A percentile compares a stretch with the other conserved stretches of the same genome.
Evolutionary conservation across 2,888 invertebrate genomes (phyloP).

Genomic region (Clostera curtula): DNA sequence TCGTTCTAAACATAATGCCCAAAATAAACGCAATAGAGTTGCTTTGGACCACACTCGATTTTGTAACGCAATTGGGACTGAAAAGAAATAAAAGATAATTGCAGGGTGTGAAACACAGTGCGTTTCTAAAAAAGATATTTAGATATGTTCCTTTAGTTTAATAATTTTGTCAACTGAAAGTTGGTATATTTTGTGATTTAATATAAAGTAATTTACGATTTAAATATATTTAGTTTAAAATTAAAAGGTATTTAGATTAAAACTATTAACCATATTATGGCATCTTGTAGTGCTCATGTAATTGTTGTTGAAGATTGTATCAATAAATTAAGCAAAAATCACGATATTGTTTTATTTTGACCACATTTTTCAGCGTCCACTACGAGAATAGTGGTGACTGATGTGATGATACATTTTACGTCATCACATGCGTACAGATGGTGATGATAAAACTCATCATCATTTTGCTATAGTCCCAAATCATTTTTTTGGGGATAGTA

Average conservation of each 20-base stretch:
- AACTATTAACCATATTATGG: constrained; percentile 47
- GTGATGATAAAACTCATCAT: too few species aligned
- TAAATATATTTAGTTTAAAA: constrained; percentile 59
- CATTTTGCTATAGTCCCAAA: too few species aligned
- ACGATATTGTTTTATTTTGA: constrained; percentile 16
- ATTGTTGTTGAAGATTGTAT: constrained; percentile 69
- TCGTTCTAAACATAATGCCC: too few species aligned
- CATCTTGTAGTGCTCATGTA: constrained; percentile 64
- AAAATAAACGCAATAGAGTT: neutral
- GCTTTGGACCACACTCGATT: neutral
- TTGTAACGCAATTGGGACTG: constrained; percentile 19
- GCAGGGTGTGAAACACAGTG: constrained; percentile 51
- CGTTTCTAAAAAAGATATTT: constrained; percentile 40
- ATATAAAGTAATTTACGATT: constrained; percentile 58
- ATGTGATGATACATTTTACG: too few species aligned
- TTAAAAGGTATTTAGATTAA: constrained; percentile 55
- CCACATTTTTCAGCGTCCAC: neutral
- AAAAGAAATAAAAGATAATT: constrained; percentile 28
- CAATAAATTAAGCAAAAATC: constrained; percentile 64
- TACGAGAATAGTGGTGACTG: neutral
- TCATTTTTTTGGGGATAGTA: too few species aligned
- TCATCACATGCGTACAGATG: too few species aligned
- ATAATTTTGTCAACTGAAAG: constrained; percentile 67
- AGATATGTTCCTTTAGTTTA: constrained; percentile 58
- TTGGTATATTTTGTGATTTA: constrained; percentile 69